These are phyloP conservation scores for Drosophila busckii DNA, from an alignment of 1,140 invertebrate genomes.

Conservation along the genomic window DNA sequence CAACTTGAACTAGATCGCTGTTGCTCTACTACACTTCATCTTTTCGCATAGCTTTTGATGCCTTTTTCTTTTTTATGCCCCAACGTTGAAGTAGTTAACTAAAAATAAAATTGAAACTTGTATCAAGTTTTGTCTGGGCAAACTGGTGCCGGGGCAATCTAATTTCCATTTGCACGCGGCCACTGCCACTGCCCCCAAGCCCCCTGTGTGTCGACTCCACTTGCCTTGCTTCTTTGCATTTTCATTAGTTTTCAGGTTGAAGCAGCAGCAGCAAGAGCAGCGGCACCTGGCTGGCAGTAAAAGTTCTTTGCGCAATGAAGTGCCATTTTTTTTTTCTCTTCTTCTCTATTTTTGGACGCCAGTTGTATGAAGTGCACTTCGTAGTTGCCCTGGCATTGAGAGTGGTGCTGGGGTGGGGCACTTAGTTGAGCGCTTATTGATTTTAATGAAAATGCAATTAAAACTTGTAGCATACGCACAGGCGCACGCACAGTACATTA, in stretches of 20 bases:
- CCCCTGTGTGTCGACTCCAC: background rate
- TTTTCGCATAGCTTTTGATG: constrained; percentile 55
- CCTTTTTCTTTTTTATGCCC: constrained; percentile 9
- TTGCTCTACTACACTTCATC: no score
- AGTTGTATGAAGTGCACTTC: constrained; percentile 26
- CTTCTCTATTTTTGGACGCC: constrained; percentile 29
- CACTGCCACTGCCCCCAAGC: background rate
- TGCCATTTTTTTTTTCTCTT: constrained; percentile 52
- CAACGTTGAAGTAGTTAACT: constrained; percentile 14
- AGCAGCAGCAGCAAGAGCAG: no score
- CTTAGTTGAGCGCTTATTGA: no score
- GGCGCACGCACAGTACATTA: constrained; percentile 47
- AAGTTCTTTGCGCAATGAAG: constrained; percentile 66
- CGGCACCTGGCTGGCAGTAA: constrained; percentile 46
- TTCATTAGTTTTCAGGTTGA: constrained; percentile 60
- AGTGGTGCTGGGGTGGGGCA: no score
- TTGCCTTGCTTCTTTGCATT: constrained; percentile 39
- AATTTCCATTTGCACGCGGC: constrained; percentile 58
- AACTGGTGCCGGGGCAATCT: constrained; percentile 53
- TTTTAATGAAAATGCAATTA: constrained; percentile 74
- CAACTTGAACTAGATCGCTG: constrained; percentile 67
- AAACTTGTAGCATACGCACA: constrained; percentile 54
- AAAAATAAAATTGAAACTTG: constrained; percentile 37
- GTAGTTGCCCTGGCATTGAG: constrained; percentile 19
- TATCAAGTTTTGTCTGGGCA: constrained; percentile 61